Evolutionary conservation across 2,113 vertebrate species (phyloP), one percentile per base, ranked within the genome.

Genomic region (Sphaerodactylus townsendi): DNA sequence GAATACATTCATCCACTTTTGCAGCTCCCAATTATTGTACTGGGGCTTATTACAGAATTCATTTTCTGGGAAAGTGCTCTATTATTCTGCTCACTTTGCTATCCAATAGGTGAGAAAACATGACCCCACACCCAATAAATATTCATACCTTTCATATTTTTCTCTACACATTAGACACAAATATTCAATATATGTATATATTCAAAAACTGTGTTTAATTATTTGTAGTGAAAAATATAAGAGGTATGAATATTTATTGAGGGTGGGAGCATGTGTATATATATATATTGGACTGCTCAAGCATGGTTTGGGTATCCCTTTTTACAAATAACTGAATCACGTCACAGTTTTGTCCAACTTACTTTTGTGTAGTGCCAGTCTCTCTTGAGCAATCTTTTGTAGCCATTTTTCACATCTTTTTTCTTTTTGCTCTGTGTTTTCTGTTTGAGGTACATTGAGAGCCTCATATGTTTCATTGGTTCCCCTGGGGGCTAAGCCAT

Each of bases 331-430:
- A 68, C 33, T 3, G 8, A 23, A 83, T 69, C 46, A 76, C 72
- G 0, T 41, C 33, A 81, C 23, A 83, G 10, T 1, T 37, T 82
- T 87, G 77, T 62, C 76, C 2, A 77, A 88, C 97, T 96, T 64
- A 97, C 97, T 94, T 84, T 96, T 97, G 77, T 85, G 93, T 41
- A 96, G 92, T n/a, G 91, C 88, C 14, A 95, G 87, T 71, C 88
- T 96, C 37, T 95, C 94, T 88, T 94, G 91, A 89, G 97, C 92
- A 64, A 91, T 82, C 91, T 95, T 94, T 79, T 95, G 93, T 62
- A 96, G 87, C 72, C 64, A 90, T 68, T 89, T 96, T 92, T 96
- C 97, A 88, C 87, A 94, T 50, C 82, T 82, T 87, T 92, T 95
- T 91, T 97, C 96, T 70, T 94, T 94, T 66, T 89, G 80, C 56